Percentiles rank a stretch among this genome's conserved stretches.
Conservation (phyloP, 2,888 invertebrate species). For the Colletes collaris region DNA sequence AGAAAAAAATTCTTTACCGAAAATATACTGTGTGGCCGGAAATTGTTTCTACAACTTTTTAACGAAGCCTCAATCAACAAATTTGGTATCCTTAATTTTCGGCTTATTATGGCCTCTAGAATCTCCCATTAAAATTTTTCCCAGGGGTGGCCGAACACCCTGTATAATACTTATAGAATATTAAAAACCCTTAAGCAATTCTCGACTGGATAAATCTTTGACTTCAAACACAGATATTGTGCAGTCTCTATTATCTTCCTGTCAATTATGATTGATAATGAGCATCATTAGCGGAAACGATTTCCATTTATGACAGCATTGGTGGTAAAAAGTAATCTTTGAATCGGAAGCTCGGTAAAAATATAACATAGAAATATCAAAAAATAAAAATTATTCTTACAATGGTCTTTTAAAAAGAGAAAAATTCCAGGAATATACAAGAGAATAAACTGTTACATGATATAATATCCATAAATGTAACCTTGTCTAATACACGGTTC, state of each 20-base stretch:
- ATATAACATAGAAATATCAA: no score
- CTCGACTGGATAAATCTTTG: background rate
- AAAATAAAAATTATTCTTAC: no score
- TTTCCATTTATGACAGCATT: background rate
- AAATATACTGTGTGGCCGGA: no score
- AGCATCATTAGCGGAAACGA: background rate
- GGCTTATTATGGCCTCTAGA: no score
- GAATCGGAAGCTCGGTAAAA: no score
- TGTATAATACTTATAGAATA: background rate
- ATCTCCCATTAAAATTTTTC: no score
- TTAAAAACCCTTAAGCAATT: background rate
- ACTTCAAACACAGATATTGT: background rate
- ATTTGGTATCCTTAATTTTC: no score
- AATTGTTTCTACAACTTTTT: no score
- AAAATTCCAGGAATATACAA: background rate
- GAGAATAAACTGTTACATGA: constrained; percentile 10
- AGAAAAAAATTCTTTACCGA: no score
- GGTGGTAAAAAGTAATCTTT: background rate
- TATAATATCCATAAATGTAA: constrained; percentile 25
- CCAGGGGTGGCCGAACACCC: no score
- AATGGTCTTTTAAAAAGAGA: background rate
- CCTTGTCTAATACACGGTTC: background rate
- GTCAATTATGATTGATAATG: constrained; percentile 4
- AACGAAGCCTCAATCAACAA: no score
- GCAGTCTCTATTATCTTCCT: background rate